Base-by-base conservation (phyloP, 1,140 invertebrate genomes). In the Agrypnia vestita region DNA sequence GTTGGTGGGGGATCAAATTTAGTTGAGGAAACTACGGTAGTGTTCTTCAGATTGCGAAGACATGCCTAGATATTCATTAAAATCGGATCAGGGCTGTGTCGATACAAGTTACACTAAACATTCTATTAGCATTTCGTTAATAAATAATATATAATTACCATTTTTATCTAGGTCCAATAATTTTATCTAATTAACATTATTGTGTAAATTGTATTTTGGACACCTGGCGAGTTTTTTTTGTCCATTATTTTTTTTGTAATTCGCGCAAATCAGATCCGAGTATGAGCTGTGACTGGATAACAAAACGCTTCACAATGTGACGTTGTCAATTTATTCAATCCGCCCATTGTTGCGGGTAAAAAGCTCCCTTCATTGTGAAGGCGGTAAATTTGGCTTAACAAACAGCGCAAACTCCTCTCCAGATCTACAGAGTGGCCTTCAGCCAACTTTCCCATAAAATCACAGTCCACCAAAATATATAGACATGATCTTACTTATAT, bases 371-470 rank as follows among this genome's bases (percentile, higher is more conserved):
- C 62, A 76, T 80, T 80, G 79, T 80, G 79, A 80, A 80, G 79
- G 79, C 79, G 79, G 79, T 74, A 76, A 80, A 69, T 76, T 80
- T 35, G 44, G 74, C 74, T 80, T 76, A 69, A 72, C 79, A 80
- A 80, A 80, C 79, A 71, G 46, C 47, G 35, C 46, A 35, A 69
- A 69, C 44, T 69, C 43, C 64, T 69, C 64, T 69, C 10, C 13
- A 69, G 46, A 69, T 17, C n/a, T n/a, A 12, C 15, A 8, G 8
- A 69, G 64, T 69, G 44, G 64, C 7, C n/a, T 15, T 9, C n/a
- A 69, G 10, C 9, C 61, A 25, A 43, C 61, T 64, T 64, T 64
- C 61, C 35, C 8, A 51, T 51, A 51, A 12, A 51, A 15, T 51
- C n/a, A n/a, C n/a, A n/a, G n/a, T n/a, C n/a, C n/a, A n/a, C n/a